Base-by-base conservation (phyloP, 2,888 invertebrate species). In the Microplitis deprimator region DNA sequence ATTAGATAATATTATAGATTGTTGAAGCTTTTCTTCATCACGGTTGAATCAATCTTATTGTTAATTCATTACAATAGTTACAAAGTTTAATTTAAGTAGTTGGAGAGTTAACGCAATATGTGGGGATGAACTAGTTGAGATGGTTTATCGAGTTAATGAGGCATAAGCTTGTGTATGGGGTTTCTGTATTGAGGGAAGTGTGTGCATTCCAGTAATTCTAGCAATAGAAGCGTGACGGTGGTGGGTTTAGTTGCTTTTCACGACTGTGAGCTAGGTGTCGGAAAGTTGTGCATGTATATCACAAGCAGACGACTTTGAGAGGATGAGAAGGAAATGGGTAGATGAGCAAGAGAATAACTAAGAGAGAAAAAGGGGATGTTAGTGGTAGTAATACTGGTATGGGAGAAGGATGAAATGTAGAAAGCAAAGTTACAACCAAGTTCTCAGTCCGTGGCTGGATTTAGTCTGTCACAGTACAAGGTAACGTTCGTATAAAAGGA, bases 141-240 rank as follows among this genome's bases (percentile, higher is more conserved):
- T 60, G 20, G 67, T 73, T 73, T 29, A 65, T 73, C 29, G 38
- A 73, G 67, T 20, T 73, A 39, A 67, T 50, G 50, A 67, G 73
- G 41, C 67, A 16, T 38, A 59, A 41, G 73, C 20, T 17, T n/a
- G 13, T 59, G 29, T 29, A 73, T 67, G 10, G 20, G 73, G 65
- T 73, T 73, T 50, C 29, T 4, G 50, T 13, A 50, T 50, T 50
- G 13, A 64, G 29, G 73, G 40, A 73, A 73, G 65, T 73, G 40
- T 17, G 38, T 59, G 65, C 20, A 65, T 8, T 65, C 65, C 50
- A 10, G 59, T 41, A 16, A 64, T 62, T 20, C 65, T 73, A 61
- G 39, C 40, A 16, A 20, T 41, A 16, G 72, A 40, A 20, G 62
- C 17, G 20, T 65, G 38, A 5, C 38, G 20, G 65, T 13, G 50